These are phyloP conservation scores for Dryomyza anilis DNA, from an alignment of 2,888 invertebrate genomes.

Conservation along the genomic window DNA sequence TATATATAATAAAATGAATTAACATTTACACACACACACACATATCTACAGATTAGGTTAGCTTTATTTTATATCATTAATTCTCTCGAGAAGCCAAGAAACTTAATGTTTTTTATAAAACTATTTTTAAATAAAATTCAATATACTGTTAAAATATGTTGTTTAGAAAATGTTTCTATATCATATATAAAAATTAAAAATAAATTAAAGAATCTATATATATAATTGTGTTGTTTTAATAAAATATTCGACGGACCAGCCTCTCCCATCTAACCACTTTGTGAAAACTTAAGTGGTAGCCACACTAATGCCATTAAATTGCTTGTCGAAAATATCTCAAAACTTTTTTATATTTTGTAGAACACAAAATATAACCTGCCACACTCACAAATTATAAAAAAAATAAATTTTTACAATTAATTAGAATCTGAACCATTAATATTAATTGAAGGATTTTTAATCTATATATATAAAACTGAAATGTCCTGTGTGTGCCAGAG, in stretches of 20 bases:
- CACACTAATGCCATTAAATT: too few relatives aligned
- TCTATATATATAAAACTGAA: too few relatives aligned
- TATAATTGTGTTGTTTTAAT: neutral
- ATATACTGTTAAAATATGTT: slow-evolving; percentile 27
- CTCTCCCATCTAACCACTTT: too few relatives aligned
- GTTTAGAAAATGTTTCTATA: slow-evolving; percentile 27
- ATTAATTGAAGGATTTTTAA: neutral
- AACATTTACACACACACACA: neutral
- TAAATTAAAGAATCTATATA: too few relatives aligned
- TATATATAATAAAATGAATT: slow-evolving; percentile 7
- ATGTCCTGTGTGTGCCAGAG: too few relatives aligned
- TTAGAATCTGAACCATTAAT: neutral
- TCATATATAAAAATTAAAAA: slow-evolving; percentile 20
- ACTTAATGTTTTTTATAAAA: slow-evolving; percentile 40
- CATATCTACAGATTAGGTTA: slow-evolving; percentile 11
- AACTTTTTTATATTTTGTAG: too few relatives aligned
- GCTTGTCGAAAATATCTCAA: too few relatives aligned
- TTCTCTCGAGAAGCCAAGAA: slow-evolving; percentile 34
- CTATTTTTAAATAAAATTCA: slow-evolving; percentile 15
- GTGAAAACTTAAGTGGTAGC: too few relatives aligned
- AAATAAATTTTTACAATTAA: neutral
- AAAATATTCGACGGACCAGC: too few relatives aligned
- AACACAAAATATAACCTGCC: too few relatives aligned
- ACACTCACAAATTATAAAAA: neutral
- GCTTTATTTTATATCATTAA: slow-evolving; percentile 15